Percentiles rank a stretch among this genome's conserved stretches.
Evolutionary conservation across 2,113 vertebrate genomes (phyloP).

Genomic region (Saimiri boliviensis): DNA sequence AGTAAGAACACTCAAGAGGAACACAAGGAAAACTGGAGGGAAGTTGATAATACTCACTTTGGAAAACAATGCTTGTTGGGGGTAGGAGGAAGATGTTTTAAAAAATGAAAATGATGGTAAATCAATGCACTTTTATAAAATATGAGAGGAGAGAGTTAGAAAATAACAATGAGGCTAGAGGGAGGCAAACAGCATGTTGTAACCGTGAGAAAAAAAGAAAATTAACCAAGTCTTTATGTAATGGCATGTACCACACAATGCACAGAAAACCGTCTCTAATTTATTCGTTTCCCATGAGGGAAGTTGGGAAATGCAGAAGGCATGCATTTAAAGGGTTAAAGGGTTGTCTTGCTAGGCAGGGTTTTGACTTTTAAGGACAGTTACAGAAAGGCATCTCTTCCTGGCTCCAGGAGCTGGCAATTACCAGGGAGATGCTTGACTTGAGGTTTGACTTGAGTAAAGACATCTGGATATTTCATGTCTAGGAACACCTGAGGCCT

Average conservation of each 20-base stretch:
- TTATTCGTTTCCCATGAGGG: background rate
- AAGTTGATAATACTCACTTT: background rate
- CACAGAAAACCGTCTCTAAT: background rate
- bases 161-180: background rate
- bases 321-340: background rate
- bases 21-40: background rate
- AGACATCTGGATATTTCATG: background rate
- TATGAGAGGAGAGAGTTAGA: background rate
- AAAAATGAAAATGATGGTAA: background rate
- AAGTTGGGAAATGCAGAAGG: background rate
- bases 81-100: background rate
- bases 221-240: slow-evolving; percentile 38
- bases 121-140: background rate
- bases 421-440: background rate
- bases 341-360: background rate
- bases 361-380: background rate
- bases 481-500: background rate
- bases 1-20: background rate
- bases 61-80: background rate
- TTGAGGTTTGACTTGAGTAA: background rate
- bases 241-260: background rate
- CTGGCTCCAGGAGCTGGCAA: background rate
- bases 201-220: background rate
- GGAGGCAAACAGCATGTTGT: background rate
- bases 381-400: background rate